A percentile compares a stretch with the other conserved stretches of the same genome.
Evolutionary conservation across 2,888 invertebrate genomes (phyloP).

Genomic region (Drosophila macrospina): DNA sequence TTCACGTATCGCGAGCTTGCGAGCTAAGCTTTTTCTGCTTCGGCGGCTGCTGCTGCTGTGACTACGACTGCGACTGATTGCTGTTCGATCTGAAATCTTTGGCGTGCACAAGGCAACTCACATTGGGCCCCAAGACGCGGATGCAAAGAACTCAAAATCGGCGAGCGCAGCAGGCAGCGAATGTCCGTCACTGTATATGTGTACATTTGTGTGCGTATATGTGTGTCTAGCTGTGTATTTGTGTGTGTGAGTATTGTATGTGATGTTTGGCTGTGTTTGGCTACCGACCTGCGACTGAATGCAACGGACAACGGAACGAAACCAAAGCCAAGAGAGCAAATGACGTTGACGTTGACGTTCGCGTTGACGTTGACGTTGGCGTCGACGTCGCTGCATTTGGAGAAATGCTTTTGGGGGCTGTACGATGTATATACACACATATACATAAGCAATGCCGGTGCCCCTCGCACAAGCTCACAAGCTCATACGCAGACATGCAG

Average conservation of each 20-base stretch:
- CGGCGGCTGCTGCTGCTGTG: slow-evolving; percentile 22
- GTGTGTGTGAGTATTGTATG: slow-evolving; percentile 28
- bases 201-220: slow-evolving; percentile 11
- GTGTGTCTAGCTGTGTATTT: slow-evolving; percentile 10
- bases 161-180: slow-evolving; percentile 55
- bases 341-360: slow-evolving; percentile 37
- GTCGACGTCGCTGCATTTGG: slow-evolving; percentile 70
- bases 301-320: slow-evolving; percentile 66
- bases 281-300: slow-evolving; percentile 51
- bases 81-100: slow-evolving; percentile 79
- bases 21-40: slow-evolving; percentile 66
- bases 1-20: slow-evolving; percentile 54
- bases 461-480: slow-evolving; percentile 55
- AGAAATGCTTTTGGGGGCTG: slow-evolving; percentile 81
- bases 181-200: slow-evolving; percentile 30
- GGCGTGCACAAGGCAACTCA: slow-evolving; percentile 82
- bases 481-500: slow-evolving; percentile 49
- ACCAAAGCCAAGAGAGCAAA: slow-evolving; percentile 59
- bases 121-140: slow-evolving; percentile 74
- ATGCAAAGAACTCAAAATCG: slow-evolving; percentile 77
- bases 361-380: slow-evolving; percentile 27
- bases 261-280: slow-evolving; percentile 68
- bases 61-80: slow-evolving; percentile 28
- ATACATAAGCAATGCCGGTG: slow-evolving; percentile 25
- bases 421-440: slow-evolving; percentile 36